Base-by-base conservation (phyloP, 2,113 vertebrate species). In the Plecotus auritus region DNA sequence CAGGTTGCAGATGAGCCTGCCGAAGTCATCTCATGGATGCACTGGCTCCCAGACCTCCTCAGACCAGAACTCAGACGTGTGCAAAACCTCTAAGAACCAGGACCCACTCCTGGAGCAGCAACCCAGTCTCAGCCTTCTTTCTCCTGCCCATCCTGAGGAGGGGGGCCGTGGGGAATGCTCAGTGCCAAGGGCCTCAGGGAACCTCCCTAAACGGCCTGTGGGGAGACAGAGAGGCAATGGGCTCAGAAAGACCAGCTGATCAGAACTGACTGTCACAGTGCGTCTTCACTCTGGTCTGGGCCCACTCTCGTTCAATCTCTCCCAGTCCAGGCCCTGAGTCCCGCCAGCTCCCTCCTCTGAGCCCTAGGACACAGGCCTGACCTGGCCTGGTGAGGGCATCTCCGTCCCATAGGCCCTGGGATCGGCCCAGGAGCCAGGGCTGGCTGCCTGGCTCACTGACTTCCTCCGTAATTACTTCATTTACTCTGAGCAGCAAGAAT, bases 401-500 rank as follows among this genome's bases (percentile, higher is more conserved):
- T 45, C 8, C 1, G 20, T 78, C 77, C 49, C 18, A 47, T 59
- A 77, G 73, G 82, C 49, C 1, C 1, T 6, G 22, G 56, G 8
- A 85, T 74, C 70, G 9, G 81, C 56, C 54, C 12, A 5, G 42
- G n/a, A 66, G 70, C 64, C 56, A n/a, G 88, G 35, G 88, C 76
- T 5, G 93, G 80, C 94, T 67, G 70, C 89, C 76, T 13, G 23
- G 61, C 81, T 93, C 81, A 17, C 82, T 5, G 37, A 91, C 66
- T 94, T 77, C 82, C 90, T 74, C 28, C 0, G 92, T 93, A 94
- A 97, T 95, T 95, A 97, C 91, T 92, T 93, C 95, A 92, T 95
- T 91, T 80, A 91, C 93, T 89, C 89, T 0, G 49, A 70, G 81
- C 93, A 88, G 95, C 92, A 96, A 94, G 92, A 90, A 87, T 92